Evolutionary conservation across 2,113 vertebrate species (phyloP).

Genomic region (Heterocephalus glaber): DNA sequence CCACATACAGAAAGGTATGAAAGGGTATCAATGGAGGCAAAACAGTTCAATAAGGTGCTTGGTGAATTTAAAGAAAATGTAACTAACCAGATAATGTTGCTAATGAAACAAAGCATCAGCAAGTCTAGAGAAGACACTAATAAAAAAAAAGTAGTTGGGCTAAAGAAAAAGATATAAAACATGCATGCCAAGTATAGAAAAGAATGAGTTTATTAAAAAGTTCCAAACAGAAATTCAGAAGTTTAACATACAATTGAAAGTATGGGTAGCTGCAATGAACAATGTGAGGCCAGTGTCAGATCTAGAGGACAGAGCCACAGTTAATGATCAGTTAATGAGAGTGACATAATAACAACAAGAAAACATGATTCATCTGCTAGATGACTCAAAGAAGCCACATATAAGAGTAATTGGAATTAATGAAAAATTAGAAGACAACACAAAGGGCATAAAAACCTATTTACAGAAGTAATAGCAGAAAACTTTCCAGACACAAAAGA

Average conservation of each 20-base stretch:
- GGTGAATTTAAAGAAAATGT: neutral
- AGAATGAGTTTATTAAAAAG: neutral
- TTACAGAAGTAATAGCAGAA: neutral
- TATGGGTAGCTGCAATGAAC: neutral
- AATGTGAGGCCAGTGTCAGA: neutral
- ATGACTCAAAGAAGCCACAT: neutral
- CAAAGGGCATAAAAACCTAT: neutral
- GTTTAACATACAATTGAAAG: neutral
- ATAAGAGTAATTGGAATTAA: neutral
- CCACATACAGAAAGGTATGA: neutral
- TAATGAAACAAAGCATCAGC: neutral
- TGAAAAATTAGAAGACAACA: neutral
- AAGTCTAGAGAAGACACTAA: neutral
- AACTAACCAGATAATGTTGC: neutral
- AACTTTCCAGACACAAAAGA: neutral
- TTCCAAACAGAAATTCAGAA: neutral
- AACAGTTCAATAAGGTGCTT: neutral
- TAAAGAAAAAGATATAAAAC: neutral
- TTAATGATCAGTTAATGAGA: neutral
- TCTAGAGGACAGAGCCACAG: neutral
- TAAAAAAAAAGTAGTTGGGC: neutral
- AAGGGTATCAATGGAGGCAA: neutral
- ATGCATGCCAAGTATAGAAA: neutral
- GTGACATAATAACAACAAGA: neutral
- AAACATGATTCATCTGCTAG: neutral